Evolutionary conservation across 2,113 vertebrate species (phyloP), one percentile per base, ranked within the genome.

Genomic region (Dicaeum eximium): DNA sequence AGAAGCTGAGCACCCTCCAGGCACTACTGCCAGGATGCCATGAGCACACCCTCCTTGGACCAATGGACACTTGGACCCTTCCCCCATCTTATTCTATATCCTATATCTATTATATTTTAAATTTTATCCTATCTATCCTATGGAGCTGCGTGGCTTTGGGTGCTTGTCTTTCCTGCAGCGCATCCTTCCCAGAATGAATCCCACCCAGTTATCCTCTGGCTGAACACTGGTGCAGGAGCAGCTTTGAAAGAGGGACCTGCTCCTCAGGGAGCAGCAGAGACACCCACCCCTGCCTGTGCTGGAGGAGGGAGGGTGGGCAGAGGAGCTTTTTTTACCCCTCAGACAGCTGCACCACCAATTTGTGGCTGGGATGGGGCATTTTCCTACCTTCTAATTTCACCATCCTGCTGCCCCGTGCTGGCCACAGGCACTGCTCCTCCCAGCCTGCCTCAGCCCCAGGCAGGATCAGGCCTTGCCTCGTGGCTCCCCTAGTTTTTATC

Each of bases 371-470:
- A 92, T 1, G 3, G 62, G 79, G 51, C 13, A 1, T 80, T 94
- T 88, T n/a, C 23, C 92, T 92, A 86, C 90, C 94, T 93, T 96
- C 94, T 96, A 96, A 97, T 96, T 95, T 96, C 30, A 3, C 54
- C 8, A 2, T 78, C 81, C 81, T 50, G 73, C 79, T 80, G 64
- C 86, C 60, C 72, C 0, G 0, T 1, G 37, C 77, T 3, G 24
- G 71, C 92, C 75, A 5, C 94, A 90, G 67, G 42, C 94, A 73
- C 81, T 10, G 8, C 85, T 92, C 89, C 95, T 93, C 95, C 86
- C 72, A 54, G 73, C 47, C 61, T 0, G 10, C 45, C 77, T 23
- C 8, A 4, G 84, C 45, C 90, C 56, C 4, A 4, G 74, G 57
- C 78, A 93, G 90, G 70, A 92, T 90, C 48, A 72, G 58, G 15